phyloP scores from a whole-genome alignment of 2,888 invertebrate genomes.

The Bibio marci region DNA sequence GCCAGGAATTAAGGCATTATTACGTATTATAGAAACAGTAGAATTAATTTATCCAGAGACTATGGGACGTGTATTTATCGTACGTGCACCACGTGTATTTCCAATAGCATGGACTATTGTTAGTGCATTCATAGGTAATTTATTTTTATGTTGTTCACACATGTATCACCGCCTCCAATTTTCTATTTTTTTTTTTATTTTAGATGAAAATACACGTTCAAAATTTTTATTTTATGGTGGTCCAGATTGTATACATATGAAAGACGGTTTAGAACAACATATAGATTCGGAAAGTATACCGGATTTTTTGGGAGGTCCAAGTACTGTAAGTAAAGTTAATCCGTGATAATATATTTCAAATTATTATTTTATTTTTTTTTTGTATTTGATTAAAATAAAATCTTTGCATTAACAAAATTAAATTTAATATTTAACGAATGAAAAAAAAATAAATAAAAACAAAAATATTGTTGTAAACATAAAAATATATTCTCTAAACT shows the following conservation, averaged over 20 bases:
- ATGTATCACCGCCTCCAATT: background rate
- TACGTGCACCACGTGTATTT: conserved; percentile 83
- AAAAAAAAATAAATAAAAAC: background rate
- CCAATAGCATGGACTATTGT: conserved; percentile 92
- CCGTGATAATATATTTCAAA: too few relatives aligned
- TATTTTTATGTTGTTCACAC: too few relatives aligned
- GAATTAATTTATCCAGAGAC: conserved; percentile 93
- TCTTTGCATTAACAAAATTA: background rate
- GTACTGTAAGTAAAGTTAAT: conserved; percentile 43
- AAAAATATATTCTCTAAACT: too few relatives aligned
- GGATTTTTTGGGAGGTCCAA: conserved; percentile 81
- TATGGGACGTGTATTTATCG: conserved; percentile 78
- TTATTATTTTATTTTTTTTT: too few relatives aligned
- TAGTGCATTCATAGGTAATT: conserved; percentile 74
- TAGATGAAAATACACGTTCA: conserved; percentile 81
- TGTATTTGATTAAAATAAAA: too few relatives aligned
- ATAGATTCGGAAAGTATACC: conserved; percentile 74
- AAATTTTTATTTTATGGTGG: conserved; percentile 87
- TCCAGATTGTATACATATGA: conserved; percentile 61
- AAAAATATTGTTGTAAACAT: too few relatives aligned
- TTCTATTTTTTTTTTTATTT: conserved; percentile 10
- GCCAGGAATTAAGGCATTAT: conserved; percentile 65
- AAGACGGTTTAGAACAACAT: conserved; percentile 69
- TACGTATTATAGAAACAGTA: conserved; percentile 60
- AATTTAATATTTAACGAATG: background rate